Conservation (phyloP, 2,888 invertebrate species). For the Lasioglossum oenotherae region DNA sequence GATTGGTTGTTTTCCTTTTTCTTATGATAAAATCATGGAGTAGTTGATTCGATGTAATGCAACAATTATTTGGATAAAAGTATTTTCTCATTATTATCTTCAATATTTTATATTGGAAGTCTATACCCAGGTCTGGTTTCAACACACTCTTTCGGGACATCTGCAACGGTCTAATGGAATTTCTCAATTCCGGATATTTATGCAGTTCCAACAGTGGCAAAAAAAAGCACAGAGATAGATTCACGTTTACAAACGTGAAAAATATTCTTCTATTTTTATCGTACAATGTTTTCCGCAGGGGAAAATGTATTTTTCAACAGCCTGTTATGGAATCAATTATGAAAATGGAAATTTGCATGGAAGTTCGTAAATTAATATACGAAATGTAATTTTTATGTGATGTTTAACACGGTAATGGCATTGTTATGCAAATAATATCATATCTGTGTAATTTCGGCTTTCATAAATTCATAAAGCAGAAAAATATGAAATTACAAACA, state of each 20-base stretch:
- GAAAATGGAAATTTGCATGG: neutral
- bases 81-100: neutral
- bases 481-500: neutral
- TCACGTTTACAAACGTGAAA: neutral
- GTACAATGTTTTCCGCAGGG: neutral
- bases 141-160: too few species aligned
- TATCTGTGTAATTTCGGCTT: neutral
- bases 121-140: neutral
- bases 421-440: neutral
- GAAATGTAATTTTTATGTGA: neutral
- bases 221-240: neutral
- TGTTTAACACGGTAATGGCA: neutral
- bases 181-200: too few species aligned
- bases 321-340: neutral
- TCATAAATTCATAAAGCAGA: neutral
- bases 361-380: neutral
- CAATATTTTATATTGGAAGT: neutral
- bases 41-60: too few species aligned
- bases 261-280: neutral
- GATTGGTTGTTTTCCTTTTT: too few species aligned
- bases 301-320: neutral
- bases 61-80: neutral
- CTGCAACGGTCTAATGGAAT: too few species aligned
- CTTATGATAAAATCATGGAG: too few species aligned
- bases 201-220: neutral